Evolutionary conservation across 53 echinoderm and acorn worm species (phyloP).

Genomic region (Pentamera pediparva): DNA sequence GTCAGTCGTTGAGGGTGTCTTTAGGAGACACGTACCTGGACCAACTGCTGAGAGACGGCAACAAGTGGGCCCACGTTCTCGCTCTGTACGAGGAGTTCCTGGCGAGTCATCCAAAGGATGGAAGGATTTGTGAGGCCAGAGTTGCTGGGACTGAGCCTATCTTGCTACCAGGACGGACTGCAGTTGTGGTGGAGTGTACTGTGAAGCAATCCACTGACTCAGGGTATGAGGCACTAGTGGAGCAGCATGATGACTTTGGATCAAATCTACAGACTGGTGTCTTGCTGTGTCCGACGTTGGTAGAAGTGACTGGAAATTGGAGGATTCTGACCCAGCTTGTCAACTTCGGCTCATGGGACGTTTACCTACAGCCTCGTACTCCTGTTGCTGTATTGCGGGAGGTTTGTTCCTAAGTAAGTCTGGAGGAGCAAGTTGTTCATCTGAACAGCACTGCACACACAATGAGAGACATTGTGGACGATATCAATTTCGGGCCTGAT

Average conservation of each 20-base stretch:
- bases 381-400: neutral
- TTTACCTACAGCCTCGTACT: neutral
- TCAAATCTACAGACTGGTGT: constrained; percentile 27
- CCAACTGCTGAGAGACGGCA: neutral
- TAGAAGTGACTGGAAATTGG: constrained; percentile 15
- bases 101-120: neutral
- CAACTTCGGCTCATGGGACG: constrained; percentile 5
- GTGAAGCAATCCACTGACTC: neutral
- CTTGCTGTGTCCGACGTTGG: constrained; percentile 4
- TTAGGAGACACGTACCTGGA: too few relatives aligned
- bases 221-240: constrained; percentile 17
- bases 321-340: constrained; percentile 32
- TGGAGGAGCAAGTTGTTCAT: neutral
- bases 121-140: constrained; percentile 1
- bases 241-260: constrained; percentile 13
- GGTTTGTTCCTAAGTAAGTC: too few relatives aligned
- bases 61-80: constrained; percentile 38
- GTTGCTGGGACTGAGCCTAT: constrained; percentile 34
- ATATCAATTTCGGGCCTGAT: neutral
- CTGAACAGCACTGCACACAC: too few relatives aligned
- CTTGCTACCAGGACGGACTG: constrained; percentile 30
- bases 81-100: constrained; percentile 22
- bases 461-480: too few relatives aligned
- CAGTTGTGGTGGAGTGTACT: constrained; percentile 22
- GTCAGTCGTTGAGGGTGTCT: too few relatives aligned